Evolutionary conservation across 2,888 invertebrate species (phyloP).

Genomic region (Agrotis exclamationis): DNA sequence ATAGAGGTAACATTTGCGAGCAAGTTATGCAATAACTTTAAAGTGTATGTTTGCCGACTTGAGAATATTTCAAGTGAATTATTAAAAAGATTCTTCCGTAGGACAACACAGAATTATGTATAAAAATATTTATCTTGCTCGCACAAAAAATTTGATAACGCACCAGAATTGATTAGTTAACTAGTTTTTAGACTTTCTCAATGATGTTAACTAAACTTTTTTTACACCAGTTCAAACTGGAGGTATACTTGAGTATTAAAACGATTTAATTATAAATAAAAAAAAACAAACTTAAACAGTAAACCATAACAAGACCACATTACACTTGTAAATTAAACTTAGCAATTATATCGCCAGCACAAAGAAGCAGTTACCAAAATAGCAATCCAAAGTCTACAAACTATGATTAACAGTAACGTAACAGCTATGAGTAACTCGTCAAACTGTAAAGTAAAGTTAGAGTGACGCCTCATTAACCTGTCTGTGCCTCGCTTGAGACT

Average conservation of each 20-base stretch:
- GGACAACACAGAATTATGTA: neutral
- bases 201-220: neutral
- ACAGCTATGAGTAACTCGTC: slow-evolving; percentile 59
- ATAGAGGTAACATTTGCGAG: slow-evolving; percentile 9
- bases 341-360: slow-evolving; percentile 14
- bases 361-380: slow-evolving; percentile 27
- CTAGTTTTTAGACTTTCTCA: too few species aligned
- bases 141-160: neutral
- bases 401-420: slow-evolving; percentile 53
- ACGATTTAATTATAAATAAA: neutral
- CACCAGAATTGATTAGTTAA: too few species aligned
- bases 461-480: slow-evolving; percentile 68
- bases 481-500: slow-evolving; percentile 61
- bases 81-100: neutral
- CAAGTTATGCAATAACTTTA: slow-evolving; percentile 20
- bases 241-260: neutral
- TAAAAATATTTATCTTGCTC: neutral
- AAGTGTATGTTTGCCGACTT: slow-evolving; percentile 23
- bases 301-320: neutral
- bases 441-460: slow-evolving; percentile 58
- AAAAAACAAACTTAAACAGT: too few species aligned
- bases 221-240: too few species aligned
- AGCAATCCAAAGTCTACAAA: slow-evolving; percentile 26
- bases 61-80: slow-evolving; percentile 28
- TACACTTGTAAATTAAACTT: slow-evolving; percentile 28